A percentile compares a stretch with the other conserved stretches of the same genome.
phyloP scores from a whole-genome alignment of 2,797 vertebrate genomes.

The Microctenopoma stevenorrisi region DNA sequence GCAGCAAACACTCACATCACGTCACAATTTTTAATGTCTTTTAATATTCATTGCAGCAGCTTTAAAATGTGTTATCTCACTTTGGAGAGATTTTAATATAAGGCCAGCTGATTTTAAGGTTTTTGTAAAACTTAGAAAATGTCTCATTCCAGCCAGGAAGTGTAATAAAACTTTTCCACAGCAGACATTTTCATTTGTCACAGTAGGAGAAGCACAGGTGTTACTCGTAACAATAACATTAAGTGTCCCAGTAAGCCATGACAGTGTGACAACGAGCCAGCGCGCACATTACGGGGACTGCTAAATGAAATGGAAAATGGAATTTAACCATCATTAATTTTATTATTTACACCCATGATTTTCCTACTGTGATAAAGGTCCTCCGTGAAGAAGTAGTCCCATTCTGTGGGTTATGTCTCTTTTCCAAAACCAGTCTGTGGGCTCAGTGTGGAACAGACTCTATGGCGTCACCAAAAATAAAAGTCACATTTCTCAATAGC shows the following conservation, averaged over 20 bases:
- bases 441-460: background rate
- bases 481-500: background rate
- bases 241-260: background rate
- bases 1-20: background rate
- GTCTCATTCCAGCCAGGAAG: background rate
- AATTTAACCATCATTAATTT: background rate
- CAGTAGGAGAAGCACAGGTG: background rate
- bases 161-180: background rate
- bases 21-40: background rate
- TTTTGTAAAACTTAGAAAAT: background rate
- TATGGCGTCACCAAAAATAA: background rate
- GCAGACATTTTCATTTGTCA: background rate
- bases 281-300: background rate
- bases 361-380: background rate
- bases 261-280: background rate
- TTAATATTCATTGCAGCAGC: background rate
- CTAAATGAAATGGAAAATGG: conserved; percentile 1
- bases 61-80: too few species aligned
- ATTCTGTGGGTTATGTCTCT: background rate
- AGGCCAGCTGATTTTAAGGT: background rate
- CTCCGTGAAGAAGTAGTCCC: background rate
- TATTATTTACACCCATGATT: background rate
- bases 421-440: too few species aligned
- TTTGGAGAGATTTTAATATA: background rate
- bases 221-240: background rate